Evolutionary conservation across 2,888 invertebrate genomes (phyloP).

Genomic region (Creontiades dilutus): DNA sequence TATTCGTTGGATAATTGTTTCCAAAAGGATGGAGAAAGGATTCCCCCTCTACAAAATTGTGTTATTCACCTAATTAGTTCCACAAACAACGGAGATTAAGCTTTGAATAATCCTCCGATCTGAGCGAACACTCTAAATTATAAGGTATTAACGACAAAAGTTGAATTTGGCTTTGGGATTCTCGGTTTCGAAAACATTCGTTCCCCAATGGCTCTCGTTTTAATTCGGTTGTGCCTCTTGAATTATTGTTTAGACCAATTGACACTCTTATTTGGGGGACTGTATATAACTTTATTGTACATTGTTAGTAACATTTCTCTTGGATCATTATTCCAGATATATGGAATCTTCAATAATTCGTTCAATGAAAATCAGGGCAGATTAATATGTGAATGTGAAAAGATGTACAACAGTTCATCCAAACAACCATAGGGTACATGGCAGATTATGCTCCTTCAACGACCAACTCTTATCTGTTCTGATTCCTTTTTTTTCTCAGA

Average conservation of each 20-base stretch:
- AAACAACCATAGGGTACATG: too few species aligned
- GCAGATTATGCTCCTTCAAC: too few species aligned
- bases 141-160: conserved; percentile 43
- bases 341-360: too few species aligned
- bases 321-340: too few species aligned
- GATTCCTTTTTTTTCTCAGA: too few species aligned
- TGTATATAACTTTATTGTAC: too few species aligned
- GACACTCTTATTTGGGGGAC: too few species aligned
- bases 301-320: too few species aligned
- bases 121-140: conserved; percentile 45
- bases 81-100: conserved; percentile 53
- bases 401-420: too few species aligned
- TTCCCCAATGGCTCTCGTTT: background rate
- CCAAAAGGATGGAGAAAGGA: conserved; percentile 22
- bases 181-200: background rate
- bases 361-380: too few species aligned
- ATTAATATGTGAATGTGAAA: too few species aligned
- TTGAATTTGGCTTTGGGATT: background rate
- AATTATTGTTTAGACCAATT: background rate
- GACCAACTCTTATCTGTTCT: too few species aligned
- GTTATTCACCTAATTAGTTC: conserved; percentile 56
- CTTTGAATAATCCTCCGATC: conserved; percentile 46
- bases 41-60: conserved; percentile 31
- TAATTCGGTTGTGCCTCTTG: background rate
- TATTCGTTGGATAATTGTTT: conserved; percentile 47